Percentiles rank a stretch among this genome's conserved stretches.
Evolutionary conservation across 1,140 invertebrate genomes (phyloP).

Genomic region (Orius insidiosus): DNA sequence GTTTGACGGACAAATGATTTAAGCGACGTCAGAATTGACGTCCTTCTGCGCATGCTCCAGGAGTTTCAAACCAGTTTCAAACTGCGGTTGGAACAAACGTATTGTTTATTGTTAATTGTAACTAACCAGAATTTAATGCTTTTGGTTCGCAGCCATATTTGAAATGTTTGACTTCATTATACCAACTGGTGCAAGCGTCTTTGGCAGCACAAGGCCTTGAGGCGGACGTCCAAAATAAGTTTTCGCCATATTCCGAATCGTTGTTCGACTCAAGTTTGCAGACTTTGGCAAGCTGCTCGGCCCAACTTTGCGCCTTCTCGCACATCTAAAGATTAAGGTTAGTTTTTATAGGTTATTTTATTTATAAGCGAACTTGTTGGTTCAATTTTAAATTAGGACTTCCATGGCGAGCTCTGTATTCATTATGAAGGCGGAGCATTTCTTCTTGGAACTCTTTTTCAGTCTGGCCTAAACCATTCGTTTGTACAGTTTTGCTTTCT

Average conservation of each 20-base stretch:
- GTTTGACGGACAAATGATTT: too few species aligned
- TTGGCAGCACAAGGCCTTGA: conserved; percentile 43
- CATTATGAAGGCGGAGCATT: conserved; percentile 57
- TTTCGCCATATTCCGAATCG: conserved; percentile 37
- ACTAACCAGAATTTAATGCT: conserved; percentile 12
- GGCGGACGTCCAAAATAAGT: conserved; percentile 38
- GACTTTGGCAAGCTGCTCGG: conserved; percentile 48
- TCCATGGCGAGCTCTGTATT: conserved; percentile 50
- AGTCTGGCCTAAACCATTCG: conserved; percentile 5
- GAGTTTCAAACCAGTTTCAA: too few species aligned
- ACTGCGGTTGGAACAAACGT: too few species aligned
- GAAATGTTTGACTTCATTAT: conserved; percentile 39
- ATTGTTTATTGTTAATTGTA: too few species aligned
- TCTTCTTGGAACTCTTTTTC: conserved; percentile 33
- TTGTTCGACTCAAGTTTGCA: conserved; percentile 46
- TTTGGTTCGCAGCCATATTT: conserved; percentile 37
- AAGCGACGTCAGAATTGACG: too few species aligned
- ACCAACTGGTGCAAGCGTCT: conserved; percentile 50
- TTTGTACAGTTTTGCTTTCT: neutral
- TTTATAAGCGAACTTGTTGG: conserved; percentile 36
- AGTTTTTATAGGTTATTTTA: neutral
- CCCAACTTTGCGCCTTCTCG: conserved; percentile 46
- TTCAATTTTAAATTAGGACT: conserved; percentile 47
- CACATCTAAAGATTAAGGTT: conserved; percentile 27
- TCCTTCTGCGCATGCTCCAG: too few species aligned